Base-by-base conservation (phyloP, 2,888 invertebrate genomes). In the Drosophila incognita region DNA sequence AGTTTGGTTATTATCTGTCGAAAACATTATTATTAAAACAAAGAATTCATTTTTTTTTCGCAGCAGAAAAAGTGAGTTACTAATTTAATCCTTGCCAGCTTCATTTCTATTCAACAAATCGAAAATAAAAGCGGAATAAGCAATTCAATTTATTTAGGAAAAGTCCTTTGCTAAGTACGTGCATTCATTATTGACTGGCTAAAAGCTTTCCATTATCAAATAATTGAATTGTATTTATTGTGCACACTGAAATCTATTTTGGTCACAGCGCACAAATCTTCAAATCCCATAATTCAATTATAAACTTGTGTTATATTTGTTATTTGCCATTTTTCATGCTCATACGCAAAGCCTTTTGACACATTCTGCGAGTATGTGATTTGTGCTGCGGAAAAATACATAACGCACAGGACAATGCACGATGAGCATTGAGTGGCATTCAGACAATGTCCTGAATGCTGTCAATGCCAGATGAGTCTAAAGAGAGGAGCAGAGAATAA, bases 261-360 rank as follows among this genome's bases (percentile, higher is more conserved):
- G 46, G 35, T 46, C 57, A 13, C 51, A 57, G 3, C 29, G 27
- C 40, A 40, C 57, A 38, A 56, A 49, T 69, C 66, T 63, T 76
- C 57, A 66, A 74, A 54, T 68, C 57, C 53, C 60, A 65, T 75
- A 62, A 78, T 78, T 78, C 78, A 71, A 78, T 78, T 78, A 78
- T 68, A 71, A 78, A 71, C 67, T 62, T 67, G 51, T 74, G 62
- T 58, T 64, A 24, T 66, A 18, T 59, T 56, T 62, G 46, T 62
- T 52, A 15, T 42, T 21, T 51, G 46, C 18, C 36, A 67, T 65
- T 67, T 60, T 60, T 46, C 38, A 52, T 54, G 51, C 61, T 48
- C 48, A 49, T 31, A 38, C 36, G 24, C 58, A 33, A 62, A 61
- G 52, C 60, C 59, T 60, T 74, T 69, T 77, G 77, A 70, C 74